These are phyloP conservation scores for Orthosia gothica DNA, from an alignment of 2,888 invertebrate species.

Conservation along the genomic window DNA sequence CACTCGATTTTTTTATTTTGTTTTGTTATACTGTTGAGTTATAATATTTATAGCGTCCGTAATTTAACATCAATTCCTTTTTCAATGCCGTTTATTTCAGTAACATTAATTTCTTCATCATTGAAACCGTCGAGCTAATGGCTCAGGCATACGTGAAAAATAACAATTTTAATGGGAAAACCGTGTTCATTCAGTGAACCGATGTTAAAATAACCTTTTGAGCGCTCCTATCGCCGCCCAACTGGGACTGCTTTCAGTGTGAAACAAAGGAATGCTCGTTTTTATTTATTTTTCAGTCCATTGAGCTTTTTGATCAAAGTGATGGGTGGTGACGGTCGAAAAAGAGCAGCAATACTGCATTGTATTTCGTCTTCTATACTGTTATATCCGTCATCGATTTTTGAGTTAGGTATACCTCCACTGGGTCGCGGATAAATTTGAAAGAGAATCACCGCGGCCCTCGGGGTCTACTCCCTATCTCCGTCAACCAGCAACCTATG, in stretches of 20 bases:
- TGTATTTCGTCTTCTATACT: constrained; percentile 12
- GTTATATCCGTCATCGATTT: constrained; percentile 3
- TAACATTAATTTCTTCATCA: constrained; percentile 19
- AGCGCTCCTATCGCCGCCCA: constrained; percentile 42
- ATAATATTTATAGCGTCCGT: background rate
- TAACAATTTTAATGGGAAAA: constrained; percentile 64
- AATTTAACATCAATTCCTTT: background rate
- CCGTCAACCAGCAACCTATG: too few species aligned
- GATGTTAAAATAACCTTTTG: constrained; percentile 57
- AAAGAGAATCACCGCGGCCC: too few species aligned
- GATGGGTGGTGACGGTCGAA: constrained; percentile 34
- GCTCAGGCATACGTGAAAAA: constrained; percentile 56
- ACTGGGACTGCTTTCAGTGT: constrained; percentile 48
- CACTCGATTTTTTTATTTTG: too few species aligned
- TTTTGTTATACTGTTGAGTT: background rate
- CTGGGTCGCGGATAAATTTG: too few species aligned
- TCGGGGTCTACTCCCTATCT: too few species aligned
- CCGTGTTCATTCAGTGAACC: constrained; percentile 62
- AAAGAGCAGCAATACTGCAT: constrained; percentile 38
- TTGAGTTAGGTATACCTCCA: background rate
- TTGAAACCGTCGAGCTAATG: constrained; percentile 47
- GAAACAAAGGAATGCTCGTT: constrained; percentile 55
- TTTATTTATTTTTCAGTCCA: constrained; percentile 45
- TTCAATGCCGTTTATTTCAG: background rate
- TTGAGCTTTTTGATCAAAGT: constrained; percentile 48